Percentiles rank a stretch among this genome's conserved stretches.
These are phyloP conservation scores for Drosophila ohnishii DNA, from an alignment of 1,140 invertebrate species.

Conservation along the genomic window DNA sequence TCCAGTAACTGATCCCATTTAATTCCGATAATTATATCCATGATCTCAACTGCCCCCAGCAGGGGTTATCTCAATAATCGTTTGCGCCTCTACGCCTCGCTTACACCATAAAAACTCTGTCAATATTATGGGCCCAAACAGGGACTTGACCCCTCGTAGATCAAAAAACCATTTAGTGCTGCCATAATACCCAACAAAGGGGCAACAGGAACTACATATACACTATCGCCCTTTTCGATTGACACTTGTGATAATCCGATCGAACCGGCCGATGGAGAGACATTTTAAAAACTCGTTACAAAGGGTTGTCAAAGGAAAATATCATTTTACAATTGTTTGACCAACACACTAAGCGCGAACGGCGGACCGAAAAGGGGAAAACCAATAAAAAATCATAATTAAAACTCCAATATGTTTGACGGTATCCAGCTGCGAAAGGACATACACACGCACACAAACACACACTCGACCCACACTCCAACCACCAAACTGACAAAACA, in stretches of 20 bases:
- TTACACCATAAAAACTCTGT: conserved; percentile 39
- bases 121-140: conserved; percentile 9
- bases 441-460: conserved; percentile 25
- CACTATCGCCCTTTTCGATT: conserved; percentile 53
- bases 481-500: conserved; percentile 73
- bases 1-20: conserved; percentile 15
- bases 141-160: conserved; percentile 31
- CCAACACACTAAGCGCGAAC: conserved; percentile 65
- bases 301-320: conserved; percentile 59
- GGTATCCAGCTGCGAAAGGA: conserved; percentile 69
- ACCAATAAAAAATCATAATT: conserved; percentile 80
- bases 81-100: conserved; percentile 16
- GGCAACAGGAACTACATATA: conserved; percentile 30
- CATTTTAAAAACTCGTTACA: conserved; percentile 61
- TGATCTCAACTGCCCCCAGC: conserved; percentile 6
- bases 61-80: conserved; percentile 30
- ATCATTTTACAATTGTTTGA: conserved; percentile 78
- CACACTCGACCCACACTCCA: conserved; percentile 18
- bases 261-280: conserved; percentile 28
- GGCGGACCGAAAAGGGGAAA: conserved; percentile 63
- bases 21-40: conserved; percentile 9
- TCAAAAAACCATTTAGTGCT: conserved; percentile 37
- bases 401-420: conserved; percentile 74
- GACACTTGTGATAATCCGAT: conserved; percentile 66
- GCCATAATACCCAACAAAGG: conserved; percentile 26